Conservation (phyloP, 2,113 vertebrate genomes). For the Anthoscopus minutus region DNA sequence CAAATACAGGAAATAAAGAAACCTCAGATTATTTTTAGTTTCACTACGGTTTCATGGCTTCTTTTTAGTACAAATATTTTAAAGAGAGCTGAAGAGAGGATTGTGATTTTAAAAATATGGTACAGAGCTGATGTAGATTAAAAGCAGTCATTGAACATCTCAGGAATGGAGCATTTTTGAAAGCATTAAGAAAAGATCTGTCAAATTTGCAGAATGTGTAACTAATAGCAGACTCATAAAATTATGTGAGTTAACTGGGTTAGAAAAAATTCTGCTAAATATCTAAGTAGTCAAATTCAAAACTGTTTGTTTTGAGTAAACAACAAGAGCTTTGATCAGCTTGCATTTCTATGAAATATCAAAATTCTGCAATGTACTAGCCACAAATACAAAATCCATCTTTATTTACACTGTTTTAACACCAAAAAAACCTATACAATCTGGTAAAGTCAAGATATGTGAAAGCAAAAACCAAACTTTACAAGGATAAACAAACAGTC, state of each 20-base stretch:
- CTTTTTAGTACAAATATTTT: neutral
- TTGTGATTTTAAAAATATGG: rapidly evolving
- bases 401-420: no score
- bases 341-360: no score
- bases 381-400: no score
- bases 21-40: neutral
- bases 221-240: neutral
- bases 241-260: neutral
- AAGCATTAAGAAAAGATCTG: neutral
- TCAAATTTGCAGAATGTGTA: neutral
- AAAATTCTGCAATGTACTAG: no score
- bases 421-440: no score
- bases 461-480: no score
- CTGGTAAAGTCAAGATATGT: no score
- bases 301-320: neutral
- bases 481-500: no score
- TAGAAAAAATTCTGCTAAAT: neutral
- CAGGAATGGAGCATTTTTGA: neutral
- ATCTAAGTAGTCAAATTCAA: neutral
- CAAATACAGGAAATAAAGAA: neutral
- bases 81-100: neutral
- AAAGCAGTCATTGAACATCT: neutral
- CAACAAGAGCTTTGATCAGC: no score
- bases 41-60: neutral
- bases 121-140: neutral